Evolutionary conservation across 1,140 invertebrate genomes (phyloP), one percentile per base, ranked within the genome.

Genomic region (Littorina saxatilis): DNA sequence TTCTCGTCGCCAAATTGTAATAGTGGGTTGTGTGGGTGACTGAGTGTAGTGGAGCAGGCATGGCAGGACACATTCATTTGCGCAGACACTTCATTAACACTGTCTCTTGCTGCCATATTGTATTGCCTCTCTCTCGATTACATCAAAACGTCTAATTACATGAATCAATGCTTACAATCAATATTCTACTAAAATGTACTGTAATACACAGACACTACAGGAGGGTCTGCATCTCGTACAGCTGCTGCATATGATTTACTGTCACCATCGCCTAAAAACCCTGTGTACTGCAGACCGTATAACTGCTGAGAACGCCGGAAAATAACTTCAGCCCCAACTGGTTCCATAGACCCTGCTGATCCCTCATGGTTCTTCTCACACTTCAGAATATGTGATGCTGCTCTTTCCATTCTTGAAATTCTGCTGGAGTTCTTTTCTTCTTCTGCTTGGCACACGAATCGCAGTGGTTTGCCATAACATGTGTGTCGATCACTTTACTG

Each of bases 341-440:
- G 66, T 9, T 70, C 13, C 66, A 70, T 70, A 0, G 11, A 11
- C 23, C 32, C 66, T 43, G 66, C 66, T 0, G 66, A 70, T 32
- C 66, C 66, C 4, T 35, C 0, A 27, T 70, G 66, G 66, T 70
- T 70, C 13, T 70, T 29, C 4, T 70, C 66, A 70, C 66, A 70
- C 1, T 1, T 35, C 0, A 0, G 32, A 0, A 20, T 37, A n/a
- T 15, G 32, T 7, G 35, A 40, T 23, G 66, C 11, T 29, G 29
- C 35, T 5, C 66, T 5, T 70, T 27, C 66, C 66, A 70, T 1
- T 70, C 0, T 1, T 35, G 32, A 37, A 1, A 37, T 40, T 7
- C 66, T 9, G 11, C 66, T 17, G n/a, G 0, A 17, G 66, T 70
- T 37, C 9, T 70, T 39, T n/a, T n/a, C n/a, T 70, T 70, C 4